These are phyloP conservation scores for Protaetia brevitarsis DNA, from an alignment of 1,140 invertebrate genomes.

Conservation along the genomic window DNA sequence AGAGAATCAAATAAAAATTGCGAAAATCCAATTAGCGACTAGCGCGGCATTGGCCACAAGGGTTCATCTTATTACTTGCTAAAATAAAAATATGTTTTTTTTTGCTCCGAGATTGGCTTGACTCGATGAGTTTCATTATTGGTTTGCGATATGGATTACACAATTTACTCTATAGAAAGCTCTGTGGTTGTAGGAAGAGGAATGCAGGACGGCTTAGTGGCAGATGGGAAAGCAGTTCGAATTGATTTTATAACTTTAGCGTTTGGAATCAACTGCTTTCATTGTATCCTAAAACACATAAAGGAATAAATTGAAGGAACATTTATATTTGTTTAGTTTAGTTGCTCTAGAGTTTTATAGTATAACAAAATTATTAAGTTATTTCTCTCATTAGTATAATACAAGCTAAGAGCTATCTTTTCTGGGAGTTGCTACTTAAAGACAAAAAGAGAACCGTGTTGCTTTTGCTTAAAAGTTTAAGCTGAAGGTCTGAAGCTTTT, in stretches of 20 bases:
- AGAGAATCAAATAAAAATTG: slow-evolving; percentile 6
- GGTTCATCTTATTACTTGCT: neutral
- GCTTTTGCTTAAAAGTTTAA: too few relatives aligned
- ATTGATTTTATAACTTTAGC: neutral
- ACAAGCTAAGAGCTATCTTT: too few relatives aligned
- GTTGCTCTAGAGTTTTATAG: too few relatives aligned
- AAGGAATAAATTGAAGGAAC: too few relatives aligned
- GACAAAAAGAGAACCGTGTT: too few relatives aligned
- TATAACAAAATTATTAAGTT: too few relatives aligned
- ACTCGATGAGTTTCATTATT: slow-evolving; percentile 13
- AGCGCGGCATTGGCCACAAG: neutral
- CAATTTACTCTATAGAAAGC: neutral
- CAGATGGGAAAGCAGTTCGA: neutral
- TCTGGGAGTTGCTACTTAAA: too few relatives aligned
- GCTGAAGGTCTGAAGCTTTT: too few relatives aligned
- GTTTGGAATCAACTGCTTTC: too few relatives aligned
- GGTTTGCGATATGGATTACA: slow-evolving; percentile 9
- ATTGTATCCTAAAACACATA: too few relatives aligned
- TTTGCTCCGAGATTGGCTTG: slow-evolving; percentile 8
- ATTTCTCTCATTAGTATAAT: too few relatives aligned
- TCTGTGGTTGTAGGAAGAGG: neutral
- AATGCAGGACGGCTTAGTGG: neutral
- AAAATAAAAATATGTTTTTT: neutral
- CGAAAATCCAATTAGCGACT: neutral
- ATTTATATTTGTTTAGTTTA: too few relatives aligned